These are phyloP conservation scores for Cheiracanthium punctorium DNA, from an alignment of 2,888 invertebrate genomes.

Conservation along the genomic window DNA sequence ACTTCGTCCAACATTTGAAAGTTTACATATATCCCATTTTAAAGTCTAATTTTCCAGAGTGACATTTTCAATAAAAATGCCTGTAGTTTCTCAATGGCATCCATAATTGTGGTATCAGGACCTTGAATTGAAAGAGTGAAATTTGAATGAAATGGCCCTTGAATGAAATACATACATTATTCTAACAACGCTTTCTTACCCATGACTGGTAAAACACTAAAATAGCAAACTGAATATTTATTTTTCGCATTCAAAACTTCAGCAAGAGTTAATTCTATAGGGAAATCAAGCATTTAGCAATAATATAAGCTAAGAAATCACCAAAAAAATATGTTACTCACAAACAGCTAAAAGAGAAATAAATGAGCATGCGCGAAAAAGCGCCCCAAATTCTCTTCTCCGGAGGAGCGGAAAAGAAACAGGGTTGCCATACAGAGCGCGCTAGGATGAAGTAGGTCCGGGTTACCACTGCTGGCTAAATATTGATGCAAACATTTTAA, in stretches of 20 bases:
- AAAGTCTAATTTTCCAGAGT: conserved; percentile 26
- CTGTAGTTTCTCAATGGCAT: conserved; percentile 23
- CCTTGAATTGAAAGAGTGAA: no score
- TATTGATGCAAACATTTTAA: conserved; percentile 51
- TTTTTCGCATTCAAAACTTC: conserved; percentile 28
- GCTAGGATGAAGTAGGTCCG: no score
- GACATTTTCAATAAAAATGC: conserved; percentile 20
- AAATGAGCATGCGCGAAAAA: no score
- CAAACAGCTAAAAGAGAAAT: no score
- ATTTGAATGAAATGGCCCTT: no score
- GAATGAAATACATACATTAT: no score
- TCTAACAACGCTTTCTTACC: no score
- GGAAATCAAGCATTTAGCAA: conserved; percentile 19
- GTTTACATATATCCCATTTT: conserved; percentile 30
- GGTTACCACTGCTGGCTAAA: no score
- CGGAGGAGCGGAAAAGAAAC: no score
- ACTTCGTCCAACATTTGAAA: conserved; percentile 32
- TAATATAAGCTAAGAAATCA: no score
- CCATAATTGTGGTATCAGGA: conserved; percentile 21
- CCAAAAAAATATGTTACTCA: no score
- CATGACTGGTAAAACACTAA: conserved; percentile 17
- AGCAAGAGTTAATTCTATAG: conserved; percentile 25
- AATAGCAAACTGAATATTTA: conserved; percentile 19
- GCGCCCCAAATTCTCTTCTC: no score
- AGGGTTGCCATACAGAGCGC: conserved; percentile 70